Percentiles rank a stretch among this genome's conserved stretches.
Evolutionary conservation across 2,888 invertebrate genomes (phyloP).

Genomic region (Ceramica pisi): DNA sequence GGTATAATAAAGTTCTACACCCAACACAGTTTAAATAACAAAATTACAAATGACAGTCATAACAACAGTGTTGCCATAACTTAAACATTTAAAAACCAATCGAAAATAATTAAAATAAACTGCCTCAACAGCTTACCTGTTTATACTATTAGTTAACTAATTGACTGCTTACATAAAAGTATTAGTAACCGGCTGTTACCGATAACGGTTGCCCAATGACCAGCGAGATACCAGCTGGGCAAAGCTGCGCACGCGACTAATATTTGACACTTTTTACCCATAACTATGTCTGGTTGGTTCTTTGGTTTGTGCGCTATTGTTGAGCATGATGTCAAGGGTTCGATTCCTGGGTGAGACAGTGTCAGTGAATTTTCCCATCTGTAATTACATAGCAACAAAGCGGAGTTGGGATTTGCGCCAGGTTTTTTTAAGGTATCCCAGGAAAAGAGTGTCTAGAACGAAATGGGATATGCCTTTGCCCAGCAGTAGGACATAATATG

Average conservation of each 20-base stretch:
- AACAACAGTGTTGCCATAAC: slow-evolving; percentile 18
- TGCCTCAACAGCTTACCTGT: slow-evolving; percentile 31
- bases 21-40: not conserved
- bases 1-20: slow-evolving; percentile 16
- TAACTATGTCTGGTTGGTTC: no score
- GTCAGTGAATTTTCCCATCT: no score
- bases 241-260: slow-evolving; percentile 12
- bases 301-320: no score
- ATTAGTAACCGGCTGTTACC: slow-evolving; percentile 29
- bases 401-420: no score
- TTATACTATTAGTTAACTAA: slow-evolving; percentile 55
- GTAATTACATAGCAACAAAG: no score
- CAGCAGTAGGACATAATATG: no score
- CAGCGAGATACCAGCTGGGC: not conserved
- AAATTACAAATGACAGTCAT: slow-evolving; percentile 4
- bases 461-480: no score
- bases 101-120: slow-evolving; percentile 49
- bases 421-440: no score
- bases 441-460: no score
- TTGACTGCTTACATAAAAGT: slow-evolving; percentile 45
- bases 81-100: slow-evolving; percentile 48
- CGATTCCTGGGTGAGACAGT: no score
- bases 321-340: no score
- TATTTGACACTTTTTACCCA: not conserved
- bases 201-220: slow-evolving; percentile 44